Percentiles rank a stretch among this genome's conserved stretches.
Evolutionary conservation across 2,797 vertebrate species (phyloP).

Genomic region (Molossus molossus): DNA sequence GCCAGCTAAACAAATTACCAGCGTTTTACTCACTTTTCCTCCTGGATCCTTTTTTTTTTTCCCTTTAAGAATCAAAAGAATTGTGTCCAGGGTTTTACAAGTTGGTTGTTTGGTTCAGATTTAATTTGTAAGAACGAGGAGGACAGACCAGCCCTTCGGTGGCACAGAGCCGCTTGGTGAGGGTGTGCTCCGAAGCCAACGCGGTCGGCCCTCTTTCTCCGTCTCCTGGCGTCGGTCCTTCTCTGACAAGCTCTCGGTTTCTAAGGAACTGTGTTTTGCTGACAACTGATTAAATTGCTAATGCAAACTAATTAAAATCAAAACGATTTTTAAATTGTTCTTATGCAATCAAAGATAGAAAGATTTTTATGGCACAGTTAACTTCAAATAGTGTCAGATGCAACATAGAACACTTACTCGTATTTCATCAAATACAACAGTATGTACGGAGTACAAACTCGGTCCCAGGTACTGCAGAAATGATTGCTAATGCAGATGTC

Average conservation of each 20-base stretch:
- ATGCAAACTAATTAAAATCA: constrained; percentile 6
- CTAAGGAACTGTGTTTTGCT: neutral
- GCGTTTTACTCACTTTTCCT: constrained; percentile 89
- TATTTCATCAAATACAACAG: neutral
- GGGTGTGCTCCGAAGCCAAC: neutral
- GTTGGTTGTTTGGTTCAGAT: constrained; percentile 22
- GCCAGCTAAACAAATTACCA: constrained; percentile 91
- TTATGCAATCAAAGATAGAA: neutral
- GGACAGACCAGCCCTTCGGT: neutral
- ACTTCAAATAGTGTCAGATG: neutral
- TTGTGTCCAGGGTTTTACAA: constrained; percentile 69
- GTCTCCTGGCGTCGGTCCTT: neutral
- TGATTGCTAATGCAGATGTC: neutral
- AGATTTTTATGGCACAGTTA: neutral
- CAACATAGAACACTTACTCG: neutral
- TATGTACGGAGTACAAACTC: neutral
- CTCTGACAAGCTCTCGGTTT: neutral
- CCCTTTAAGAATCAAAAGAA: constrained; percentile 71
- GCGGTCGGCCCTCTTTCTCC: neutral
- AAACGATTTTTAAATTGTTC: neutral
- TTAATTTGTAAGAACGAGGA: constrained; percentile 72
- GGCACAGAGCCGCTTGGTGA: neutral
- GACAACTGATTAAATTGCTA: neutral
- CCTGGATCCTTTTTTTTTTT: constrained; percentile 70
- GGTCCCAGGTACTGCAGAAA: neutral